Evolutionary conservation across 2,113 vertebrate genomes (phyloP), one percentile per base, ranked within the genome.

Genomic region (Paedocypris sp.): DNA sequence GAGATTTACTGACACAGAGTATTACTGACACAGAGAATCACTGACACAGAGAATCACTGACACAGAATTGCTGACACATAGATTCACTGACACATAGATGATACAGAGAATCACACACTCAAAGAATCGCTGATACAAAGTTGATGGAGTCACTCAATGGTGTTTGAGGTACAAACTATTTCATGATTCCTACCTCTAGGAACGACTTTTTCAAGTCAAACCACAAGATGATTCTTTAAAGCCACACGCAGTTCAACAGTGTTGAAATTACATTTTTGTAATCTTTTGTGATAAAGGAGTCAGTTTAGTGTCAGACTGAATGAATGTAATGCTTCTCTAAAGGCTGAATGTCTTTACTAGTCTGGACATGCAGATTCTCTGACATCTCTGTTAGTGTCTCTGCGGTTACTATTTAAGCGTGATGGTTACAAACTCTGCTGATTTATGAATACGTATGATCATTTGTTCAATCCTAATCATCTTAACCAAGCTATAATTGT

Each of bases 181-280:
- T 58, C 42, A 58, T 43, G 26, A 58, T 58, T 58, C 25, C n/a
- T 29, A 58, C 53, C 18, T 31, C 18, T 20, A 42, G 53, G 53
- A 57, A 42, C 8, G 11, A 29, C 41, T 50, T 63, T 36, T 59
- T 29, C 36, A 7, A 38, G n/a, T 9, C 22, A 28, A 20, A 38
- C 48, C 33, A 12, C 33, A 33, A 15, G 53, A 39, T 29, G n/a
- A 20, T 50, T 51, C 39, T 31, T 70, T 42, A 29, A 56, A 35
- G 43, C 42, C 35, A 56, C 9, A 8, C 3, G 28, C 53, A 43
- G 22, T 8, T 25, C 35, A 10, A 28, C 42, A 57, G 60, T 51
- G 46, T 20, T 69, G 62, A 69, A 58, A 56, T 49, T 60, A 65
- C 31, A 16, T 28, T 13, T 42, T 48, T 41, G 41, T 56, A 20